Evolutionary conservation across 2,113 vertebrate genomes (phyloP).

Genomic region (Cephalopholis sonnerati): DNA sequence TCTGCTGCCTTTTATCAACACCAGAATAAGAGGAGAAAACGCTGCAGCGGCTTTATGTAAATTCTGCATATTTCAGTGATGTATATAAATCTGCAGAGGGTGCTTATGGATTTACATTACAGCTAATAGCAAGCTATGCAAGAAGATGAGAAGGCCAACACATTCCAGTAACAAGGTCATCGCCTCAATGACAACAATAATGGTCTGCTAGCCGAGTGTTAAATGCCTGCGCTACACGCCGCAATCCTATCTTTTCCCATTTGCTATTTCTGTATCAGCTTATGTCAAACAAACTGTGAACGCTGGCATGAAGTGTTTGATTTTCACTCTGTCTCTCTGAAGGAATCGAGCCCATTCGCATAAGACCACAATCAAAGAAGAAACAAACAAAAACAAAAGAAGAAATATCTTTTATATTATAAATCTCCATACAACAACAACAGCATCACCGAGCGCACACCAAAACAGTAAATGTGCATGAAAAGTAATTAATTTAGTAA

Average conservation of each 20-base stretch:
- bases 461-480: background rate
- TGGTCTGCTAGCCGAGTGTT: background rate
- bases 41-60: conserved; percentile 24
- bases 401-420: background rate
- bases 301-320: background rate
- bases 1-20: conserved; percentile 48
- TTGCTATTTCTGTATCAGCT: conserved; percentile 12
- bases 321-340: conserved; percentile 1
- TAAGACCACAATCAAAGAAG: background rate
- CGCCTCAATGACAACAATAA: conserved; percentile 49
- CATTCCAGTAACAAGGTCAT: conserved; percentile 58
- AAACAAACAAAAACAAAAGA: background rate
- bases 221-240: background rate
- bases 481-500: conserved; percentile 44
- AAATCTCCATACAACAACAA: background rate
- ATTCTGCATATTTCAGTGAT: conserved; percentile 40
- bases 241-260: conserved; percentile 8
- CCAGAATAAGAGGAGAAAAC: conserved; percentile 1
- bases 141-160: conserved; percentile 44
- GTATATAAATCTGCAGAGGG: conserved; percentile 39
- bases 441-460: background rate
- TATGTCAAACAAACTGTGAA: conserved; percentile 38
- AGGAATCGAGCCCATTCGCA: background rate
- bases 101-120: conserved; percentile 55
- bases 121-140: conserved; percentile 45